These are phyloP conservation scores for Diplolepis rosae DNA, from an alignment of 2,888 invertebrate genomes.

Conservation along the genomic window DNA sequence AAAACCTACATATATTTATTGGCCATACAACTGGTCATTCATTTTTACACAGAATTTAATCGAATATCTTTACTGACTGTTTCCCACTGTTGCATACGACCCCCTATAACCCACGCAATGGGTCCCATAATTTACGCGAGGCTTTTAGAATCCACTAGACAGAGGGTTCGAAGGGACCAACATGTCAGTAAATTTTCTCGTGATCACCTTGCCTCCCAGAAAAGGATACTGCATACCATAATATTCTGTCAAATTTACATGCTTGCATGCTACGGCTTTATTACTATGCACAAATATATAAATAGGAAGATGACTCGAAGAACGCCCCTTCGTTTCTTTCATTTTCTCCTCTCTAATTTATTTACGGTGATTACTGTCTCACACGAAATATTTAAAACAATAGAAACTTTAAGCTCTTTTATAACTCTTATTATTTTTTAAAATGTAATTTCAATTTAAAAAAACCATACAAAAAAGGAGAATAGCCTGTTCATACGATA, in stretches of 20 bases:
- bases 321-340: constrained; percentile 22
- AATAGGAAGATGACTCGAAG: constrained; percentile 23
- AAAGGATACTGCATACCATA: constrained; percentile 53
- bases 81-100: constrained; percentile 13
- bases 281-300: constrained; percentile 51
- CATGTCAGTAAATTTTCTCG: constrained; percentile 63
- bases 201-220: constrained; percentile 61
- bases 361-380: constrained; percentile 17
- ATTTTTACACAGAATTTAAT: constrained; percentile 19
- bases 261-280: constrained; percentile 64
- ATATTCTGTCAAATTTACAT: constrained; percentile 68
- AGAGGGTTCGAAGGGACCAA: constrained; percentile 50
- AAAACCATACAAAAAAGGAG: background rate
- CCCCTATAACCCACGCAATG: constrained; percentile 24
- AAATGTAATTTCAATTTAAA: background rate
- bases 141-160: constrained; percentile 20
- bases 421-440: background rate
- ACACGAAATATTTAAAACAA: background rate
- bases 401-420: background rate
- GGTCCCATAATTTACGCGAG: constrained; percentile 20
- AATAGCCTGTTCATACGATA: background rate
- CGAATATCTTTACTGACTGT: constrained; percentile 21
- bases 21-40: background rate
- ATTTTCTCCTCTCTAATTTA: constrained; percentile 2
- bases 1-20: constrained; percentile 17